Evolutionary conservation across 2,797 vertebrate genomes (phyloP), one percentile per base, ranked within the genome.

Genomic region (Setipinna tenuifilis): DNA sequence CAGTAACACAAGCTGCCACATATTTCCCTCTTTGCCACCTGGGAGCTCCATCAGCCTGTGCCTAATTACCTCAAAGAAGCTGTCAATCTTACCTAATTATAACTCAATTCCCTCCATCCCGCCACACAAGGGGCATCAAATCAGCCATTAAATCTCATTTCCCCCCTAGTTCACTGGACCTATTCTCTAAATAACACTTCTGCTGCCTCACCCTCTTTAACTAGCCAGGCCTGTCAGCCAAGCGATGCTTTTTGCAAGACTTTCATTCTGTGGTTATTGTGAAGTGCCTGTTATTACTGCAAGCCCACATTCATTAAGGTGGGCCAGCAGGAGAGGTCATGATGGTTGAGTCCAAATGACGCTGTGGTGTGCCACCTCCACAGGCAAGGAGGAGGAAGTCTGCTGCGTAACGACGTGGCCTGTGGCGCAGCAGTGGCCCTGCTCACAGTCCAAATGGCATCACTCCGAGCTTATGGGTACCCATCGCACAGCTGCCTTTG

Each of bases 41-140:
- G 90, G 88, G 93, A 92, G 89, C 92, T 90, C 90, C 91, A 92
- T 92, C 91, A 92, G 90, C 87, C 89, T 84, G 88, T 86, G 86
- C 89, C 90, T 95, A 94, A 95, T 95, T 94, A 95, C 93, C 90
- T 92, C 89, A 93, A 93, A 94, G 92, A 91, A 88, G 87, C 92
- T 92, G 93, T 94, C 94, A 94, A 58, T 95, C 93, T 92, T 85
- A 58, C 31, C 90, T 94, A 94, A 94, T 95, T 94, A 93, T 91
- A 89, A 89, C 91, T 93, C 86, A 85, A 87, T 94, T 91, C 87
- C 88, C 85, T 41, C n/a, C 50, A 28, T 65, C 88, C 85, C 91
- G 90, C 90, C 83, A 88, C 90, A 90, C 89, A 87, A 65, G 61
- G 89, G 89, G 88, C 87, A 83, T 84, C 84, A 92, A 91, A 88